Evolutionary conservation across 2,113 vertebrate species (phyloP), one percentile per base, ranked within the genome.

Genomic region (Brevimyrus niger): DNA sequence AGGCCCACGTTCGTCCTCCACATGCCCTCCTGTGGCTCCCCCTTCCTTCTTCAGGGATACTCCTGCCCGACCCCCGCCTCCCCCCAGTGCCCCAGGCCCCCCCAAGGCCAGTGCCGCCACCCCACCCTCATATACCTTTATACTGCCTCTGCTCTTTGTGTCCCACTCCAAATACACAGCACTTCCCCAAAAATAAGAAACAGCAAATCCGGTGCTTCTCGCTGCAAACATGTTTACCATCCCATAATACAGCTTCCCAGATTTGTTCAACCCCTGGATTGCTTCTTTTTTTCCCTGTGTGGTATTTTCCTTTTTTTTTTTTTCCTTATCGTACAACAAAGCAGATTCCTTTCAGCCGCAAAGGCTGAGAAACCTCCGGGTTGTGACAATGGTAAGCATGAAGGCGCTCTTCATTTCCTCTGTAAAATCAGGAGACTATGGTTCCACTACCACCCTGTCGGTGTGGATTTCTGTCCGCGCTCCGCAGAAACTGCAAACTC

Each of bases 191-290:
- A 94, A 94, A 93, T 90, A 93, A 92, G 91, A 94, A 94, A 92
- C 73, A 61, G 89, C 91, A 95, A 95, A 96, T 96, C 94, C 93
- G 87, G 87, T 92, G 93, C 93, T 93, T 94, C 93, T 94, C 92
- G 93, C 90, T 69, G 93, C 91, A 92, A 93, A 92, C 90, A 87
- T 95, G 95, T 96, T 96, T 95, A 96, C 94, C 93, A 94, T 93
- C 93, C 93, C 92, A 95, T 95, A 95, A 96, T 96, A 91, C 93
- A 87, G 90, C 94, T 94, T 44, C 92, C 92, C 91, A 92, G 93
- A 95, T 96, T 95, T 95, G 94, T 95, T 95, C 93, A 94, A 93
- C 93, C 93, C 93, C 93, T 89, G 88, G 93, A 96, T 95, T 92
- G 89, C 92, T 93, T 93, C 93, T 95, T 94, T 92, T 95, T 84